Percentiles rank a stretch among this genome's conserved stretches.
Conservation (phyloP, 2,888 invertebrate genomes). For the Nymphalis polychloros region DNA sequence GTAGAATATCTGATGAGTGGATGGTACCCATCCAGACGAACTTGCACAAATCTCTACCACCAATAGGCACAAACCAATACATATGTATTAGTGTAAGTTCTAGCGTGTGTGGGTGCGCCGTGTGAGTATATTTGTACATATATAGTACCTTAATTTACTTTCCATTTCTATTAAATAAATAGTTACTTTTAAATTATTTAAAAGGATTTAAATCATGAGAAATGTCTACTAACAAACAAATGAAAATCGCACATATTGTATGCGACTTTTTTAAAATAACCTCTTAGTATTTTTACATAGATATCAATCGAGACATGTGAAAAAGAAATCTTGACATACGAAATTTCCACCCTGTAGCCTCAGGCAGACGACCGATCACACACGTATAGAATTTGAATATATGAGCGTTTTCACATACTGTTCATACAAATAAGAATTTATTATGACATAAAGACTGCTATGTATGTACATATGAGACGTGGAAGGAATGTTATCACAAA, state of each 20-base stretch:
- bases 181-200: not conserved
- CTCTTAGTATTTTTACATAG: not conserved
- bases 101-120: no score
- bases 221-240: slow-evolving; percentile 7
- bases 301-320: not conserved
- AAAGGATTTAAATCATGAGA: not conserved
- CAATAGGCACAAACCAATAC: no score
- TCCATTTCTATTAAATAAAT: no score
- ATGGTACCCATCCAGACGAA: no score
- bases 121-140: no score
- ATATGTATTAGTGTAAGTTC: no score
- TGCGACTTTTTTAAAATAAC: not conserved
- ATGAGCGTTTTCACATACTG: slow-evolving; percentile 8
- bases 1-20: no score
- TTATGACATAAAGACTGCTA: not conserved
- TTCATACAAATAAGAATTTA: slow-evolving; percentile 16
- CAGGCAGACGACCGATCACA: slow-evolving; percentile 11
- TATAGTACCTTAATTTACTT: no score
- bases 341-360: slow-evolving; percentile 16
- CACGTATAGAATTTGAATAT: slow-evolving; percentile 17
- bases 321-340: slow-evolving; percentile 3
- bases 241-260: not conserved
- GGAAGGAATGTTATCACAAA: not conserved
- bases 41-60: no score
- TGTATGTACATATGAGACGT: not conserved